These are phyloP conservation scores for Podarcis raffonei DNA, from an alignment of 2,113 vertebrate species.

Conservation along the genomic window DNA sequence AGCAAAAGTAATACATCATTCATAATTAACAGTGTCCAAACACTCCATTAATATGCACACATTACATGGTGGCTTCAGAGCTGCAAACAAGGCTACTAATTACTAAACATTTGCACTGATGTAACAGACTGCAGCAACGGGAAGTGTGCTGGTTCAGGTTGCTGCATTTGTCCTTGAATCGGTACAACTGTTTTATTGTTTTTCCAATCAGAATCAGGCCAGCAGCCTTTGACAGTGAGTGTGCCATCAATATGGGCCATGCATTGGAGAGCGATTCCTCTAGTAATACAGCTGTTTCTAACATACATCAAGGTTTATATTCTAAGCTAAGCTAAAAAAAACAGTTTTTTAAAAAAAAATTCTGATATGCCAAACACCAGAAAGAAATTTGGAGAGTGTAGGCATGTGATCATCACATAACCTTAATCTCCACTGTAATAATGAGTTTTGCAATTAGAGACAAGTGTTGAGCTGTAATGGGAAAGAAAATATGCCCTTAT, in stretches of 20 bases:
- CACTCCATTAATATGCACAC: constrained; percentile 6
- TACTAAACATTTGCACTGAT: neutral
- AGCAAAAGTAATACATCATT: constrained; percentile 25
- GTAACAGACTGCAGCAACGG: constrained; percentile 29
- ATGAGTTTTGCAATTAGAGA: neutral
- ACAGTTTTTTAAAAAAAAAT: neutral
- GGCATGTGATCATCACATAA: neutral
- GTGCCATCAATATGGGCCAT: neutral
- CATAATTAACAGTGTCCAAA: constrained; percentile 16
- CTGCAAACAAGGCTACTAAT: constrained; percentile 16
- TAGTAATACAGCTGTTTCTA: neutral
- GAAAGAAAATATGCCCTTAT: neutral
- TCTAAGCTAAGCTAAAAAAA: neutral
- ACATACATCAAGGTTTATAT: neutral
- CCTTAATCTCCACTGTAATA: neutral
- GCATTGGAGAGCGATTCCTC: neutral
- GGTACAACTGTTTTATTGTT: neutral
- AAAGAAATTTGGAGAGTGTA: neutral
- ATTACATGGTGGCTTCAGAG: neutral
- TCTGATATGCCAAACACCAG: neutral
- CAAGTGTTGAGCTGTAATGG: neutral
- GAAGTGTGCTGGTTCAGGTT: neutral
- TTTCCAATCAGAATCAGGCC: neutral
- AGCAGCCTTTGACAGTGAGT: neutral
- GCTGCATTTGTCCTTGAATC: neutral